Evolutionary conservation across 2,113 vertebrate species (phyloP).

Genomic region (cat (Felis catus)): DNA sequence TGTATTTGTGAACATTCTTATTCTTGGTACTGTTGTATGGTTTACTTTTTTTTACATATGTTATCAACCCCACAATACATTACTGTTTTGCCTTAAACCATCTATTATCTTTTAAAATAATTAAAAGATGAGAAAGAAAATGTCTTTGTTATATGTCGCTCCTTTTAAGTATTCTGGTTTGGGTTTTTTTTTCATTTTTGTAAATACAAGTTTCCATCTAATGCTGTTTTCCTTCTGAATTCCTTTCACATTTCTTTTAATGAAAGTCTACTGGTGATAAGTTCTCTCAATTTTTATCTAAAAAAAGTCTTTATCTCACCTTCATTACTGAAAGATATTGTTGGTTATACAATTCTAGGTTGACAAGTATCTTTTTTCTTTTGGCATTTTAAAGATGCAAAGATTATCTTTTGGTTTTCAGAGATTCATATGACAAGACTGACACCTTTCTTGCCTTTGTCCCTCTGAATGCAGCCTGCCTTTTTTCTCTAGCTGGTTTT

Average conservation of each 20-base stretch:
- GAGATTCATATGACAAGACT: neutral
- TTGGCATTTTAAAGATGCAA: neutral
- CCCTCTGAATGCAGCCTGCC: neutral
- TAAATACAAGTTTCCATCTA: neutral
- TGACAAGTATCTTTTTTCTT: neutral
- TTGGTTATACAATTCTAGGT: neutral
- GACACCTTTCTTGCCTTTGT: neutral
- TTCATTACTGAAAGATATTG: neutral
- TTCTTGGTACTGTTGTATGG: neutral
- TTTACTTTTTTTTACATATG: neutral
- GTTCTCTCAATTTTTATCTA: neutral
- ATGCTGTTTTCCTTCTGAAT: neutral
- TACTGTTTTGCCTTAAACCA: neutral
- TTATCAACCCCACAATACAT: neutral
- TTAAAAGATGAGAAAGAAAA: constrained; percentile 4
- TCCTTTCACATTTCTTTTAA: neutral
- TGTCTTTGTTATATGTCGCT: neutral
- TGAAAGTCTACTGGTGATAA: neutral
- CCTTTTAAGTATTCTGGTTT: neutral
- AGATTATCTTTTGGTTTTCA: neutral
- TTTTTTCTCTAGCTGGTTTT: neutral
- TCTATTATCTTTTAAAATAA: neutral
- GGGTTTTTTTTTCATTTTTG: neutral
- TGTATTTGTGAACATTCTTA: neutral
- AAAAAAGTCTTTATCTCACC: neutral